phyloP scores from a whole-genome alignment of 2,888 invertebrate genomes.

The Eilema sororculum region DNA sequence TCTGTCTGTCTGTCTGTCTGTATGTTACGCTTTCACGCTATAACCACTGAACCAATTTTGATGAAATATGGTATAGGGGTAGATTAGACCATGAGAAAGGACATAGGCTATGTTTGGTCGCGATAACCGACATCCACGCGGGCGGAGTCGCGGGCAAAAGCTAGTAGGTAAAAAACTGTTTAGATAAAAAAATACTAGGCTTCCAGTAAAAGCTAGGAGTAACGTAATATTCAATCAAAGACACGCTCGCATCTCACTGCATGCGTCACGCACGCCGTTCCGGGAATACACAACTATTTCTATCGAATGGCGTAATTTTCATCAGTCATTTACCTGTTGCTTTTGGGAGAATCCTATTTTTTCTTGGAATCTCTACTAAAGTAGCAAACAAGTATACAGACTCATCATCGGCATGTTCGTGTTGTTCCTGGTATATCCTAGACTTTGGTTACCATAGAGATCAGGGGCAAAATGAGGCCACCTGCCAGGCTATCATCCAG shows the following conservation, averaged over 20 bases:
- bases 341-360: neutral
- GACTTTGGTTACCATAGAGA: neutral
- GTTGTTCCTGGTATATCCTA: neutral
- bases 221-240: neutral
- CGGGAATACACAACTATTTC: slow-evolving; percentile 4
- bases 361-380: neutral
- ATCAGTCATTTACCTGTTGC: neutral
- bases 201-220: neutral
- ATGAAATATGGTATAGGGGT: too few relatives aligned
- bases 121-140: too few relatives aligned
- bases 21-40: too few relatives aligned
- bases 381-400: neutral
- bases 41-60: too few relatives aligned
- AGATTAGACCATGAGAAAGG: too few relatives aligned
- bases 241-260: neutral
- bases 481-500: too few relatives aligned
- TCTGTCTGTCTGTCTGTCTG: too few relatives aligned
- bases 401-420: neutral
- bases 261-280: neutral
- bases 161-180: too few relatives aligned
- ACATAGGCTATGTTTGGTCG: too few relatives aligned
- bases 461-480: too few relatives aligned
- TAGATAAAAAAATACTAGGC: neutral
- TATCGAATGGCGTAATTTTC: neutral
- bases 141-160: too few relatives aligned